phyloP scores from a whole-genome alignment of 2,888 invertebrate species.

The Nebria salina region DNA sequence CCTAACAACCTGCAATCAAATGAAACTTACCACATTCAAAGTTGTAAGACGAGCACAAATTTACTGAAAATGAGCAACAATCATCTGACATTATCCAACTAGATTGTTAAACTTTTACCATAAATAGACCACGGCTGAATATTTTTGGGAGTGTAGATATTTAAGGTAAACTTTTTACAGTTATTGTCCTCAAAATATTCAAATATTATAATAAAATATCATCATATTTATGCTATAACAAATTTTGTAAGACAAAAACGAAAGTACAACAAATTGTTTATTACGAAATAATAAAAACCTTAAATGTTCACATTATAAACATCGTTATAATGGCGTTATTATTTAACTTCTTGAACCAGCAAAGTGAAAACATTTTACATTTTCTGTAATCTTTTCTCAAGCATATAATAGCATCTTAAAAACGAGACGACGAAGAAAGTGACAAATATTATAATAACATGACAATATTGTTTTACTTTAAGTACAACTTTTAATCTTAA shows the following conservation, averaged over 20 bases:
- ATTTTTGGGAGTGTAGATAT: conserved; percentile 6
- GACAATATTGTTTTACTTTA: not conserved
- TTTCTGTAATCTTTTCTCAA: conserved; percentile 33
- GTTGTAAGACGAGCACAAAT: conserved; percentile 23
- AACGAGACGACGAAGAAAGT: not conserved
- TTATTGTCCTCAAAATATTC: no score
- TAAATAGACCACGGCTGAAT: conserved; percentile 15
- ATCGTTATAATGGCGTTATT: conserved; percentile 28
- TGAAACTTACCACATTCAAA: conserved; percentile 25
- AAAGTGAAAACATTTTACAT: conserved; percentile 41
- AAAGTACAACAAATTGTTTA: conserved; percentile 22
- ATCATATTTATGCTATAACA: not conserved
- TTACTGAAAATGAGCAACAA: conserved; percentile 26
- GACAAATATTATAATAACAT: not conserved
- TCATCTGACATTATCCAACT: conserved; percentile 4
- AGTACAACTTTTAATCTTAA: not conserved
- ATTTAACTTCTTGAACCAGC: conserved; percentile 36
- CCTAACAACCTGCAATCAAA: conserved; percentile 32
- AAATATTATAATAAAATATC: no score
- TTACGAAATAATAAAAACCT: conserved; percentile 37
- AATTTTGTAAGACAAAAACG: conserved; percentile 19
- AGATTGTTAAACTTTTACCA: conserved; percentile 6
- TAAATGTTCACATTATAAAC: conserved; percentile 6
- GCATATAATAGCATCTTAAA: conserved; percentile 4
- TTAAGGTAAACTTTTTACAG: not conserved